phyloP scores from a whole-genome alignment of 1,140 invertebrate genomes.

The Pectinophora gossypiella region DNA sequence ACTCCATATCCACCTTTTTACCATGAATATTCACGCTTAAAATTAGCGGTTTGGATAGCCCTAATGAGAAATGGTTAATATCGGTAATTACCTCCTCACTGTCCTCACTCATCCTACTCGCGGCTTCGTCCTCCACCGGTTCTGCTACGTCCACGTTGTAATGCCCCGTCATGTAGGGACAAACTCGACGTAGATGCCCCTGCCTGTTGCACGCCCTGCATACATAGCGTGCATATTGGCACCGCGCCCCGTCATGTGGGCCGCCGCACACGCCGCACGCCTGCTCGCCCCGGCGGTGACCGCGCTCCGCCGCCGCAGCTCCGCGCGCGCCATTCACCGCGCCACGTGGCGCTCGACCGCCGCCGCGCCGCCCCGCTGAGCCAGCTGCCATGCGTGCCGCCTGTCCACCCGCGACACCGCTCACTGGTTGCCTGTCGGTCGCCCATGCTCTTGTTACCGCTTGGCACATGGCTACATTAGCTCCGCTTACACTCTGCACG shows the following conservation, averaged over 20 bases:
- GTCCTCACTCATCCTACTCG: neutral
- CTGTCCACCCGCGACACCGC: neutral
- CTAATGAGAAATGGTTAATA: neutral
- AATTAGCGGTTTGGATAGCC: neutral
- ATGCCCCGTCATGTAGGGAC: neutral
- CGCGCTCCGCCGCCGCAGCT: neutral
- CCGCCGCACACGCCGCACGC: constrained; percentile 2
- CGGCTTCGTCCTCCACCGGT: neutral
- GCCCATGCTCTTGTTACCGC: neutral
- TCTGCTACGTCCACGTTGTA: neutral
- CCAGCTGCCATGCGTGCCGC: neutral
- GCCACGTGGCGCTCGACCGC: neutral
- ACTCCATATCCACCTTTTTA: constrained; percentile 1
- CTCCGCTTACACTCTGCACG: neutral
- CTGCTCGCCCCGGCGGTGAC: neutral
- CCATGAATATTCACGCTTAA: constrained; percentile 1
- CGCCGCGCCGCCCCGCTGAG: neutral
- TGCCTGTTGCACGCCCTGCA: constrained; percentile 2
- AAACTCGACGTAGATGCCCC: constrained; percentile 1
- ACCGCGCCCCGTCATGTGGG: neutral
- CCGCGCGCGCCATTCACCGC: neutral
- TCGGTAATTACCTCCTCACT: constrained; percentile 3
- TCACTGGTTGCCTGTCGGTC: neutral
- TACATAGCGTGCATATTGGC: constrained; percentile 3
- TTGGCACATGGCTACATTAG: neutral